Conservation (phyloP, 2,797 vertebrate genomes). For the Sebastiscus albofasciatus region DNA sequence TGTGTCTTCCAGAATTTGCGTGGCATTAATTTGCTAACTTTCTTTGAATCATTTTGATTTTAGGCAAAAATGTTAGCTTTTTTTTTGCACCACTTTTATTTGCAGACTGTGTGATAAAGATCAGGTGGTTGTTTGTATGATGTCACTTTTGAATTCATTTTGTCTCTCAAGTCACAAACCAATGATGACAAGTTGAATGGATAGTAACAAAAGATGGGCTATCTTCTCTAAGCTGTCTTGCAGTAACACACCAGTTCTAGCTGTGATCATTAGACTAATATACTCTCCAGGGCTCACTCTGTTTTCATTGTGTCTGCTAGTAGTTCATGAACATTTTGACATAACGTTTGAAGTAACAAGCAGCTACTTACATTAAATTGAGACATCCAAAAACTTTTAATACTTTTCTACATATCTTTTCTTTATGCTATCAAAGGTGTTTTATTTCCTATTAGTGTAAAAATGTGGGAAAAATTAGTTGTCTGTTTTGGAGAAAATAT, state of each 20-base stretch:
- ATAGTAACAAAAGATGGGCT: conserved; percentile 56
- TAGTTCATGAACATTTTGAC: conserved; percentile 74
- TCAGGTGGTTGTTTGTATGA: conserved; percentile 50
- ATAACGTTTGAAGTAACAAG: conserved; percentile 76
- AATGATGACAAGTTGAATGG: conserved; percentile 53
- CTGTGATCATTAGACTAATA: conserved; percentile 58
- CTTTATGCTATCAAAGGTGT: conserved; percentile 83
- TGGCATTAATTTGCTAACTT: conserved; percentile 48
- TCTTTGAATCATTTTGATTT: conserved; percentile 31
- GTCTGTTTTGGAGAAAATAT: conserved; percentile 87
- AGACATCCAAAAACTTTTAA: conserved; percentile 83
- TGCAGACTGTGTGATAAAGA: conserved; percentile 53
- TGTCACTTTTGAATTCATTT: conserved; percentile 51
- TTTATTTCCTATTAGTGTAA: conserved; percentile 85
- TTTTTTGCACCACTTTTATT: conserved; percentile 46
- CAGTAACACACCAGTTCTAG: conserved; percentile 56
- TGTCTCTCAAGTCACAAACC: conserved; percentile 49
- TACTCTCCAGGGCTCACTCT: conserved; percentile 67
- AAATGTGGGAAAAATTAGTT: conserved; percentile 82
- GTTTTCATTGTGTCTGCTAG: conserved; percentile 74
- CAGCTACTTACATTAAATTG: conserved; percentile 80
- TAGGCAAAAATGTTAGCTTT: conserved; percentile 20
- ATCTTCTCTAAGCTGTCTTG: conserved; percentile 50
- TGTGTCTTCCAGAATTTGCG: conserved; percentile 70
- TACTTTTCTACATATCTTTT: conserved; percentile 87